Base-by-base conservation (phyloP, 2,888 invertebrate species). In the Arctia plantaginis region DNA sequence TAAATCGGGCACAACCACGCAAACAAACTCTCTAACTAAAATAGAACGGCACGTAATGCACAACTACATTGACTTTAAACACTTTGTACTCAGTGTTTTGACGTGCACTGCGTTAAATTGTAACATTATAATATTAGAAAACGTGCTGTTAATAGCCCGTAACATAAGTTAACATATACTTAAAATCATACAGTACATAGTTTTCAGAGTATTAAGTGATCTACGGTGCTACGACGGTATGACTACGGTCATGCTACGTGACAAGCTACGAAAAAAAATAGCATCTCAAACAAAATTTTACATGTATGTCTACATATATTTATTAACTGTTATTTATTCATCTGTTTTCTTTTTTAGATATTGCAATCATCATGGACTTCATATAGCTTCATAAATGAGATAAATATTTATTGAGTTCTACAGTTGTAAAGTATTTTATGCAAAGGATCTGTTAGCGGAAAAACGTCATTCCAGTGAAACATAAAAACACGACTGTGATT, bases 1-100 rank as follows among this genome's bases (percentile, higher is more conserved):
- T 93, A 93, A 90, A 91, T 89, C 89, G 93, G 92, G 89, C 85
- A 77, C 87, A 82, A 90, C 91, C 92, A 93, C 91, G 91, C 93
- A 93, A 93, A 93, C 93, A 93, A 92, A 92, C 93, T 91, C 86
- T 80, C 79, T 76, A 80, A 80, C 89, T 88, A 90, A 92, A 92
- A 93, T 93, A 93, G 92, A 92, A 87, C 83, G 87, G 87, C 85
- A 87, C 87, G 88, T 91, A 91, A 90, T 89, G 90, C 89, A 89
- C 87, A 88, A 87, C 85, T 85, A 83, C 82, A 86, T 82, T 77
- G 82, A 79, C 80, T 76, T 76, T 81, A 81, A 80, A 81, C 80
- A 83, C 84, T 82, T 81, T 77, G 75, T 77, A 79, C 77, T 71
- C 68, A 55, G 27, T 65, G 68, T 73, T 73, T 73, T 66, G 41